Base-by-base conservation (phyloP, 30 jellyfish, hydroid and myxozoan species). In the Hydractinia echinata region DNA sequence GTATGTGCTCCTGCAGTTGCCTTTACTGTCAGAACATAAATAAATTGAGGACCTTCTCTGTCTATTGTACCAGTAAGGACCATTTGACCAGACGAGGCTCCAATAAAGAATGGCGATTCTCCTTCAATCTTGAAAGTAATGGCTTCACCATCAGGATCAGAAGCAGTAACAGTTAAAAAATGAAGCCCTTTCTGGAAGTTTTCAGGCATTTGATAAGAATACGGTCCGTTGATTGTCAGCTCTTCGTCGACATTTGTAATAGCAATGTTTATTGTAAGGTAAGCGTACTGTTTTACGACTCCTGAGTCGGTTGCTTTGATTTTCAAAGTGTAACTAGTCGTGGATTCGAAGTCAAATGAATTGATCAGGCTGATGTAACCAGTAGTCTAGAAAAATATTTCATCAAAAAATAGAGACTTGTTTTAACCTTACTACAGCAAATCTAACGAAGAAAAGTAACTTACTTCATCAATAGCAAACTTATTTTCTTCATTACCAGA, bases 1-100 rank as follows among this genome's bases (percentile, higher is more conserved):
- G 82, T 79, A 72, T 67, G 58, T 8, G 88, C 30, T 4, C 69
- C 55, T 69, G 83, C 96, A 48, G 73, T 83, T 11, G 81, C 96
- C 7, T 14, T 66, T n/a, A 88, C 62, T 39, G 71, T 61, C 76
- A 88, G n/a, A 5, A 14, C 39, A 39, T 88, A 79, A 5, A 53
- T 51, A 54, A 51, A 79, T 10, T 51, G 66, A 4, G 71, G 55
- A 6, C 74, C 74, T 73, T 89, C 96, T 10, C 95, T 74, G 61
- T 89, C 96, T 10, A 89, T 61, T 69, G 66, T 44, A 14, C 79
- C 78, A 18, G 82, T 64, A 30, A 89, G 83, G 4, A 91, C 71
- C 7, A 88, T 83, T 51, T 70, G 79, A 30, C 96, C 96, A 1
- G 10, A n/a, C 10, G 10, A 7, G 74, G 19, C 74, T 7, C 19